Evolutionary conservation across 2,797 vertebrate genomes (phyloP).

Genomic region (Myotis planiceps): DNA sequence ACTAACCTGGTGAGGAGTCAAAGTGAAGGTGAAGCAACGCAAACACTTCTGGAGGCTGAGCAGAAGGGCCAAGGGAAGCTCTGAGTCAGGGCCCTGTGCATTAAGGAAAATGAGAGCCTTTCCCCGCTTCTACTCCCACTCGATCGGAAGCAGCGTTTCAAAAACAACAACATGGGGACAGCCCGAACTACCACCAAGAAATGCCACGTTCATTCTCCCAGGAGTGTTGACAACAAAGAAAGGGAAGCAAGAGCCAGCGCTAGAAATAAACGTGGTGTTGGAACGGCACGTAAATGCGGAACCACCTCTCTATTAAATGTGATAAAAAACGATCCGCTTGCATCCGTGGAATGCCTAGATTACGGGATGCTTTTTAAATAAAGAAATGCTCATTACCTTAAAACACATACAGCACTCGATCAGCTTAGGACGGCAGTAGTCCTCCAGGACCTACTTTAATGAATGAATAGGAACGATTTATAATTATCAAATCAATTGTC

Average conservation of each 20-base stretch:
- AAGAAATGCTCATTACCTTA: conserved; percentile 46
- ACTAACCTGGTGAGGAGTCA: conserved; percentile 36
- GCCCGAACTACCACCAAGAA: conserved; percentile 27
- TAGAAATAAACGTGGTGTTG: conserved; percentile 7
- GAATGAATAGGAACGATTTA: conserved; percentile 16
- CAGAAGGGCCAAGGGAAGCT: conserved; percentile 11
- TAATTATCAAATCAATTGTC: conserved; percentile 43
- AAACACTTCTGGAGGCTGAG: conserved; percentile 22
- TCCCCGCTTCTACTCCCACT: not conserved
- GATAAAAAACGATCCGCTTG: not conserved
- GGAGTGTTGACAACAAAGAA: conserved; percentile 64
- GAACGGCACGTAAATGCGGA: not conserved
- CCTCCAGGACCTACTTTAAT: conserved; percentile 34
- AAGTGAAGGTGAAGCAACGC: conserved; percentile 62
- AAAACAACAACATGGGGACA: conserved; percentile 42
- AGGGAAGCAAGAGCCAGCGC: conserved; percentile 4
- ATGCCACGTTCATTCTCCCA: conserved; percentile 50
- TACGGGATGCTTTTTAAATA: conserved; percentile 19
- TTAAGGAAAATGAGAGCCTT: conserved; percentile 28
- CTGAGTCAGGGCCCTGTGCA: conserved; percentile 37
- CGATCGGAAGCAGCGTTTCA: not conserved
- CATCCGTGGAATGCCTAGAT: not conserved
- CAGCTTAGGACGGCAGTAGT: conserved; percentile 6
- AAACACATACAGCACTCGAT: not conserved
- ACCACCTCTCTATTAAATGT: not conserved